Evolutionary conservation across 2,113 vertebrate species (phyloP).

Genomic region (Gasterosteus aculeatus): DNA sequence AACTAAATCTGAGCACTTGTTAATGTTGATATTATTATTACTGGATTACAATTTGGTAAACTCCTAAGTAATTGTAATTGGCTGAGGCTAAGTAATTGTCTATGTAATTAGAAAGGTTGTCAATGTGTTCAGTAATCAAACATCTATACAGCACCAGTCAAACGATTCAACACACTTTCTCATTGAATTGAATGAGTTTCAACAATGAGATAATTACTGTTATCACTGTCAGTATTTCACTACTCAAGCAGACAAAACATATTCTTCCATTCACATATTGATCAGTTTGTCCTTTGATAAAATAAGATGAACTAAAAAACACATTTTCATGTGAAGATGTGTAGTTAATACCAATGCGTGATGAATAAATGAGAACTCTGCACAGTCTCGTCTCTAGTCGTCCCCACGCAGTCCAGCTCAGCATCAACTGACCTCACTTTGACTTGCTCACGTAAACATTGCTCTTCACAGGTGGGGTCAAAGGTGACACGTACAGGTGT

Average conservation of each 20-base stretch:
- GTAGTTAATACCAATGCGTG: background rate
- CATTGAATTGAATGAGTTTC: background rate
- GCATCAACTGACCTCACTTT: constrained; percentile 19
- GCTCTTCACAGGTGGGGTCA: constrained; percentile 60
- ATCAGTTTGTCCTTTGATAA: background rate
- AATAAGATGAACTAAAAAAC: background rate
- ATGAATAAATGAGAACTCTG: too few species aligned
- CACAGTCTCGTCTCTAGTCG: too few species aligned
- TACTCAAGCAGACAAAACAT: background rate
- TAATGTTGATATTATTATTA: background rate
- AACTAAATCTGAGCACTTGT: background rate
- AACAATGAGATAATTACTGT: background rate
- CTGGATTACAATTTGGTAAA: too few species aligned
- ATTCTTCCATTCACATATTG: background rate
- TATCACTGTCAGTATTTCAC: background rate
- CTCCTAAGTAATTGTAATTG: too few species aligned
- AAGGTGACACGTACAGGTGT: constrained; percentile 59
- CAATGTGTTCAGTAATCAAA: background rate
- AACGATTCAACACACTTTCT: too few species aligned
- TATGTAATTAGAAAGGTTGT: background rate
- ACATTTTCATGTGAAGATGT: background rate
- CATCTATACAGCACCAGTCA: too few species aligned
- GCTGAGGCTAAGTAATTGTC: too few species aligned
- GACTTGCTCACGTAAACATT: constrained; percentile 6
- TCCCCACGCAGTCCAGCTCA: constrained; percentile 7